A percentile compares a stretch with the other conserved stretches of the same genome.
phyloP scores from a whole-genome alignment of 2,113 vertebrate genomes.

The Boulengeromyrus knoepffleri region DNA sequence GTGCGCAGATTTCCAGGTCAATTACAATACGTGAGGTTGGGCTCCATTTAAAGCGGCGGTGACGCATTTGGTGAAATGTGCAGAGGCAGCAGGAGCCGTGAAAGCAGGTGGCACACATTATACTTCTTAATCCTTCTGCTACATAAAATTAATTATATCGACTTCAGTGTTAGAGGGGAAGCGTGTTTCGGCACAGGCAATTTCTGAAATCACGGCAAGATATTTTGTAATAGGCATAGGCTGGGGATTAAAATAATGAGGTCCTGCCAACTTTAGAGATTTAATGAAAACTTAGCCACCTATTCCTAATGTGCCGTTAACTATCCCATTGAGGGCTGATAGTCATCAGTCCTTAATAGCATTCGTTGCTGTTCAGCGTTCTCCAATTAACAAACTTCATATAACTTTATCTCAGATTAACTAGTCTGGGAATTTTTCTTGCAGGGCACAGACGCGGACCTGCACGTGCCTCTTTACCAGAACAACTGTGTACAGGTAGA shows the following conservation, averaged over 20 bases:
- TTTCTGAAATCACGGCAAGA: background rate
- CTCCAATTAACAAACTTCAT: background rate
- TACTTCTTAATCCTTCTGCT: background rate
- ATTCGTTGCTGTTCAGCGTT: background rate
- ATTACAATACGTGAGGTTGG: background rate
- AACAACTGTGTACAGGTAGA: background rate
- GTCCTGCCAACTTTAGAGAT: background rate
- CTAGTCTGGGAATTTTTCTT: constrained; percentile 16
- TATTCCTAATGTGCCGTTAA: background rate
- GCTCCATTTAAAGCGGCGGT: background rate
- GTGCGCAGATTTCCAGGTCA: background rate
- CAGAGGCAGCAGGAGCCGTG: background rate
- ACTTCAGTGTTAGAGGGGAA: background rate
- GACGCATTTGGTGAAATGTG: background rate
- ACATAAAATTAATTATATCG: background rate
- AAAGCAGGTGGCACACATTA: constrained; percentile 6
- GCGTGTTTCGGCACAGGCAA: too few species aligned
- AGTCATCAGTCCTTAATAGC: background rate
- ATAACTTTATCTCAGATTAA: background rate
- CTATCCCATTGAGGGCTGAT: background rate
- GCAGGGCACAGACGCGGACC: background rate
- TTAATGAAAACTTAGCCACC: background rate
- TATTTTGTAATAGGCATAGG: background rate
- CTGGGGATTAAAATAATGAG: background rate
- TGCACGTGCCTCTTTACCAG: background rate